Evolutionary conservation across 2,113 vertebrate genomes (phyloP), one percentile per base, ranked within the genome.

Genomic region (Pseudopipra pipra): DNA sequence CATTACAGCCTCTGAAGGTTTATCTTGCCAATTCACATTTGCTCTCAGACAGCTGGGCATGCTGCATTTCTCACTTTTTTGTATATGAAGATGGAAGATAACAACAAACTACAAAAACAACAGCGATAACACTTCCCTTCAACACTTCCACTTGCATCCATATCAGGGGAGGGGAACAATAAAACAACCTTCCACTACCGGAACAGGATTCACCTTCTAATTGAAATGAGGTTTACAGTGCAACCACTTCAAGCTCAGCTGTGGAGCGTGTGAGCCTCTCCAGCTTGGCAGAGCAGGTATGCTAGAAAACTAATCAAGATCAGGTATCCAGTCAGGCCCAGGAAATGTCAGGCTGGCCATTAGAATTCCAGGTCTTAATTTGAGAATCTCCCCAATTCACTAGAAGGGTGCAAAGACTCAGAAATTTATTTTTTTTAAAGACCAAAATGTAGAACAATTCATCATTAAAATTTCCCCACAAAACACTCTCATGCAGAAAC

Each of bases 291-390:
- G 66, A 84, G 74, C 43, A 52, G 47, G 58, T 54, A 87, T 75
- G 90, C 66, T 37, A 93, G 58, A 91, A 95, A 97, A 92, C 85
- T 91, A 81, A 96, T 95, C 96, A 95, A 95, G 77, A 62, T 55
- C 83, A 95, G 90, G 81, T 96, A 96, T 74, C 35, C 92, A 97
- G 85, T 72, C 77, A 96, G 63, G 88, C 78, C 87, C 58, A 91
- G 82, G 81, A 97, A 97, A 97, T 96, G 96, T 96, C 97, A 97
- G 74, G 44, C 30, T 79, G n/a, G 73, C 85, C 93, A 97, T 96
- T 93, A 97, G 62, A 79, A 90, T 90, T 90, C 63, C 63, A 67
- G 70, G 73, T 96, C 93, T 95, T 92, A 80, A 98, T 97, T 61
- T 84, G 76, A 90, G 88, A 83, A 89, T 74, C 85, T 94, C 88